Base-by-base conservation (phyloP, 2,888 invertebrate genomes). In the Clitarchus hookeri region DNA sequence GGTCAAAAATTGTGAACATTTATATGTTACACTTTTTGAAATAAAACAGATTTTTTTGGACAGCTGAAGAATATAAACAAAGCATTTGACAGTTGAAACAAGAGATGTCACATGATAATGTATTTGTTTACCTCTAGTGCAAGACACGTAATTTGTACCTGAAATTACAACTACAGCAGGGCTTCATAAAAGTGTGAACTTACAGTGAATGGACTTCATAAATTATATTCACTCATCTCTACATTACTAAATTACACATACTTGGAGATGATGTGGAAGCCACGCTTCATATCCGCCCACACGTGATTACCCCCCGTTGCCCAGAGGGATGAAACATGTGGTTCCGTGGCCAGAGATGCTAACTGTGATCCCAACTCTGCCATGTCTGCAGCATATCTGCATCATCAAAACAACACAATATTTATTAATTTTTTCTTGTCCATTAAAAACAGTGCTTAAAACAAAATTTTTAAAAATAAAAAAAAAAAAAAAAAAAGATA, bases 211-310 rank as follows among this genome's bases (percentile, higher is more conserved):
- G 36, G 36, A 36, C 36, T 36, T 36, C 36, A 36, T 36, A 36
- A 36, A 36, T 36, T 36, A 36, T 36, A 36, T 36, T 36, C 36
- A 36, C 36, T 36, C 36, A 36, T 36, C 36, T 65, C 65, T 65
- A 19, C 19, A 65, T 8, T 65, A 8, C 19, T 23, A 1, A 19
- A 65, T 19, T 23, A n/a, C 25, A 86, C 87, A 82, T 83, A 88
- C 88, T 84, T 86, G 0, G 88, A 86, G 78, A 93, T 92, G 16
- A 91, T 90, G 77, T 91, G 91, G 87, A 94, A 93, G 27, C 93
- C 93, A 88, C 91, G 92, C 88, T 93, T 93, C 91, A 93, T 93
- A 27, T 92, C 91, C 79, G 91, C 90, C 93, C 93, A 94, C 83
- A 91, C 90, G 8, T 90, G 91, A 26, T 91, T 91, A 27, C 92